A percentile compares a stretch with the other conserved stretches of the same genome.
Conservation (phyloP, 1,140 invertebrate genomes). For the Mercenaria mercenaria region DNA sequence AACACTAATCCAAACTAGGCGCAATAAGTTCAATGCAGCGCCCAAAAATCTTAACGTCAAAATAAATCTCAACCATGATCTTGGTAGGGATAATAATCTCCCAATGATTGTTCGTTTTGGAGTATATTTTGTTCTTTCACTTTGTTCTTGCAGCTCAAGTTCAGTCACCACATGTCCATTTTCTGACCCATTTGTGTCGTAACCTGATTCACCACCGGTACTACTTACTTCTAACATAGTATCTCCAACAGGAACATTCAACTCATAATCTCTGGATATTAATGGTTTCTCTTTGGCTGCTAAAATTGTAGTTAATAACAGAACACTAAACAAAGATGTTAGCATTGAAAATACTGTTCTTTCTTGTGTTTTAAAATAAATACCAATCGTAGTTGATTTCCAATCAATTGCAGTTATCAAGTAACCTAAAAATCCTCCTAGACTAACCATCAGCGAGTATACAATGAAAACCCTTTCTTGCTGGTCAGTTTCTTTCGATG, state of each 20-base stretch:
- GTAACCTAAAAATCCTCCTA: conserved; percentile 87
- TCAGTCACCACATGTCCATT: conserved; percentile 51
- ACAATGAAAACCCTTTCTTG: conserved; percentile 85
- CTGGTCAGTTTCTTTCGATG: conserved; percentile 81
- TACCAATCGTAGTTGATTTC: conserved; percentile 81
- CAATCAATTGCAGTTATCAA: conserved; percentile 87
- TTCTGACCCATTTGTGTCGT: conserved; percentile 72
- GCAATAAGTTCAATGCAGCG: conserved; percentile 53
- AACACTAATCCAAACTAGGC: conserved; percentile 60
- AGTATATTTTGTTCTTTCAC: background rate
- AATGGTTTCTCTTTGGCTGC: conserved; percentile 80
- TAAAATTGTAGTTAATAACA: conserved; percentile 79
- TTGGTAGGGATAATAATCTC: background rate
- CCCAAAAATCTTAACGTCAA: conserved; percentile 18
- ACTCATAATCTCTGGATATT: background rate
- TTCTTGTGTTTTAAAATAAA: conserved; percentile 83
- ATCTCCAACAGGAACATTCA: background rate
- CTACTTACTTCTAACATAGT: conserved; percentile 32
- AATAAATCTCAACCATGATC: background rate
- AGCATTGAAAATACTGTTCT: conserved; percentile 83
- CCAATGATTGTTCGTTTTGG: background rate
- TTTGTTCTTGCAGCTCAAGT: conserved; percentile 4
- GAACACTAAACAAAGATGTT: conserved; percentile 80
- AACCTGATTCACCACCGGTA: conserved; percentile 76
- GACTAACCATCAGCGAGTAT: conserved; percentile 87